Base-by-base conservation (phyloP, 2,888 invertebrate genomes). In the Alsophila aescularia region DNA sequence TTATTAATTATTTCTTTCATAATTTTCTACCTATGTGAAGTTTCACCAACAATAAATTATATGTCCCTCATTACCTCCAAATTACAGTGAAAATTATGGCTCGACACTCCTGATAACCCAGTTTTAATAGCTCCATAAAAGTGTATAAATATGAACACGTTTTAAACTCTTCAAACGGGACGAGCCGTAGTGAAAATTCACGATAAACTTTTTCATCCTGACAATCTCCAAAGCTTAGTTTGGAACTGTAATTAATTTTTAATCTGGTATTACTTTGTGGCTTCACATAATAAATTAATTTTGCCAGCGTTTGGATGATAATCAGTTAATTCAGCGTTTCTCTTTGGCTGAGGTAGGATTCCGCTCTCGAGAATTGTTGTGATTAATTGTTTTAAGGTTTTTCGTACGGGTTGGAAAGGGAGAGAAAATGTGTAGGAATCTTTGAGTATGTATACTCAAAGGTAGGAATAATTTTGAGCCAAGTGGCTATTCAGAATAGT, bases 231-330 rank as follows among this genome's bases (percentile, higher is more conserved):
- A 81, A 79, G 77, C 79, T 73, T 74, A 75, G 76, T 77, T 77
- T 66, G 61, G 66, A 83, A 83, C 79, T 79, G 79, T 86, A 85
- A 87, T 87, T 86, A 86, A 87, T 85, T 85, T 87, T 86, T 85
- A 87, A 87, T 87, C 85, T 83, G 64, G 76, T 75, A 79, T 81
- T 79, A 81, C 81, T 83, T 83, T 74, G 75, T 75, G 80, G 85
- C 79, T 82, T 81, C 76, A 75, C 74, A 80, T 83, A 83, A 81
- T 80, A 83, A 85, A 85, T 85, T 83, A 76, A 76, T 80, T 78
- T 77, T 53, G 63, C 68, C 64, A 69, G 69, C 71, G 70, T 75
- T 76, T 65, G 66, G 79, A 73, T 76, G 70, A 78, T 76, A 77
- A 79, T 79, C 77, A 72, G 74, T 72, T 79, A 73, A 77, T 76